Conservation (phyloP, 2,113 vertebrate species). For the Thoracochromis brauschi region DNA sequence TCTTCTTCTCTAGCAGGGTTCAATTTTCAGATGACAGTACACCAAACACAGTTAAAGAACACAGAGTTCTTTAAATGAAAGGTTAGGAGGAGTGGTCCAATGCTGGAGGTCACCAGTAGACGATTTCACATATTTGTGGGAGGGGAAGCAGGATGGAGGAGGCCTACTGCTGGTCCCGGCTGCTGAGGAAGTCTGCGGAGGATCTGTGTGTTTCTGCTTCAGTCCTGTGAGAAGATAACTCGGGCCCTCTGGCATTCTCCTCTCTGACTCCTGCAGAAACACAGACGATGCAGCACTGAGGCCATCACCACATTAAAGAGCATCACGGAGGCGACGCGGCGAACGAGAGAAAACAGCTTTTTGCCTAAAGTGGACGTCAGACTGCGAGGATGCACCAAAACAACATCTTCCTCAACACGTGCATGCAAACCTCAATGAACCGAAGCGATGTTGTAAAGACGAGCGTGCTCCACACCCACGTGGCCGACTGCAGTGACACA, state of each 20-base stretch:
- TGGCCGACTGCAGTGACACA: neutral
- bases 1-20: neutral
- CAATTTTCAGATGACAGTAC: neutral
- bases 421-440: neutral
- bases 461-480: neutral
- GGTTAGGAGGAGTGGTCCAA: neutral
- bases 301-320: neutral
- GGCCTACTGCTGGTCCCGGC: slow-evolving; percentile 78
- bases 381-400: neutral
- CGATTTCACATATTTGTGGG: neutral
- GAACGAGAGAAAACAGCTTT: fast-evolving
- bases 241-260: slow-evolving; percentile 75
- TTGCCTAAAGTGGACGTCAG: neutral
- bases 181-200: slow-evolving; percentile 77
- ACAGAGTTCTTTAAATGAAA: neutral
- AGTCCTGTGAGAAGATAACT: slow-evolving; percentile 74
- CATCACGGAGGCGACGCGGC: neutral
- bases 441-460: neutral
- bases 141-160: neutral
- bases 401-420: neutral
- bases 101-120: neutral
- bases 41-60: neutral
- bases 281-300: neutral
- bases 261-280: slow-evolving; percentile 76
- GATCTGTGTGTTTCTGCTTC: slow-evolving; percentile 84